Base-by-base conservation (phyloP, 2,113 vertebrate genomes). In the Indicator indicator region DNA sequence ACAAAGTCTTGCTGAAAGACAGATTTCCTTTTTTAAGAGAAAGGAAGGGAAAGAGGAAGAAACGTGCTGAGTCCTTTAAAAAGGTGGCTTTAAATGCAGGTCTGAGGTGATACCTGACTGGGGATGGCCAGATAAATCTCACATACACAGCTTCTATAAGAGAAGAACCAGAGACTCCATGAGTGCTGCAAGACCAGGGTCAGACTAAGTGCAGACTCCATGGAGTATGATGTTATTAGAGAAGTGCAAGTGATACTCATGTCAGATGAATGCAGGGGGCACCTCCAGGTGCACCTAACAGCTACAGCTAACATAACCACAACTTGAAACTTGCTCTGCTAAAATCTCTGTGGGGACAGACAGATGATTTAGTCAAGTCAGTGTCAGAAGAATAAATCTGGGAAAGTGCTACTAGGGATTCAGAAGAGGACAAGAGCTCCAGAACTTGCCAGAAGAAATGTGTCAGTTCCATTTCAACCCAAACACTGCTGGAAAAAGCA, bases 21-120 rank as follows among this genome's bases (percentile, higher is more conserved):
- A 50, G 4, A 7, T 6, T 26, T 58, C 64, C 32, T 65, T n/a
- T 3, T 11, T 32, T 90, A 86, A 72, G 68, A 33, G 24, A 55
- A 70, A 86, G 16, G 65, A 23, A 86, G 11, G 54, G 77, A 75
- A 6, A 54, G 38, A 50, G 54, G 76, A 11, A n/a, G 16, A 67
- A 19, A 18, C 9, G 30, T 5, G 26, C 13, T 68, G 55, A 71
- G 23, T 9, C 79, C 23, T 81, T 75, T 24, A 19, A 50, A 74
- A 64, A 54, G 1, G 9, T 62, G 36, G 44, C 23, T 78, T 73
- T 50, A 72, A 69, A 90, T 60, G 63, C 19, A 32, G 12, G 8
- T 46, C 21, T 14, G 79, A 58, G 0, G 1, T 0, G 2, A 83
- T 32, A n/a, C 9, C 50, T 64, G 17, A 30, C 72, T 82, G 58